phyloP scores from a whole-genome alignment of 2,113 vertebrate species.

The Dicaeum eximium region DNA sequence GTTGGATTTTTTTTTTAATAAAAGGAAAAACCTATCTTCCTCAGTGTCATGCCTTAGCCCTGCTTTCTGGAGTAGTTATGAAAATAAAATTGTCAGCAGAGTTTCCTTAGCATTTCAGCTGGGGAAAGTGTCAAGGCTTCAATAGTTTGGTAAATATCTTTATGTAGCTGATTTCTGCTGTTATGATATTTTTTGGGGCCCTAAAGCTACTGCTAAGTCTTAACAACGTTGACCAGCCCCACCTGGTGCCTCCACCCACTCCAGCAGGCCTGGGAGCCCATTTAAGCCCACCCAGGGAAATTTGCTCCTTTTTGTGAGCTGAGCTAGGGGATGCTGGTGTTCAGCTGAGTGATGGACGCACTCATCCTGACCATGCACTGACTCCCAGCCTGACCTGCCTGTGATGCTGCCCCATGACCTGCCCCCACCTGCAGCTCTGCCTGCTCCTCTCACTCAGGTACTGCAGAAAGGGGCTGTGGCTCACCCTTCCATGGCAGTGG shows the following conservation, averaged over 20 bases:
- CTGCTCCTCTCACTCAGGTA: neutral
- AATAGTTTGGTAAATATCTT: neutral
- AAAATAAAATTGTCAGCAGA: neutral
- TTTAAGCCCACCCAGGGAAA: neutral
- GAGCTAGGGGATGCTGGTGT: neutral
- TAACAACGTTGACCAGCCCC: neutral
- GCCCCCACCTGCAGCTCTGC: neutral
- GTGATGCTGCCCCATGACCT: neutral
- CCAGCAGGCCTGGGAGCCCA: neutral
- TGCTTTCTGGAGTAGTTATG: neutral
- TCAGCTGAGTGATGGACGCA: fast-evolving
- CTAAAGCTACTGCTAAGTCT: neutral
- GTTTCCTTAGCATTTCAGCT: neutral
- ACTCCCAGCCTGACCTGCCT: neutral
- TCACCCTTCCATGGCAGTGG: neutral
- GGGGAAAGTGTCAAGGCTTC: neutral
- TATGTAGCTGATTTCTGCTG: neutral
- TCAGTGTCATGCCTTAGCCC: neutral
- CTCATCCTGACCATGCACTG: neutral
- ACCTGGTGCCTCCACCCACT: neutral
- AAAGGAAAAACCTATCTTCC: neutral
- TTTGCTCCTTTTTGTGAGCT: fast-evolving
- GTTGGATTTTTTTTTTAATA: neutral
- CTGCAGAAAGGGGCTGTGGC: neutral
- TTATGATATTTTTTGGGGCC: neutral